Percentiles rank a stretch among this genome's conserved stretches.
Evolutionary conservation across 2,888 invertebrate species (phyloP).

Genomic region (Parasteatoda lunata): DNA sequence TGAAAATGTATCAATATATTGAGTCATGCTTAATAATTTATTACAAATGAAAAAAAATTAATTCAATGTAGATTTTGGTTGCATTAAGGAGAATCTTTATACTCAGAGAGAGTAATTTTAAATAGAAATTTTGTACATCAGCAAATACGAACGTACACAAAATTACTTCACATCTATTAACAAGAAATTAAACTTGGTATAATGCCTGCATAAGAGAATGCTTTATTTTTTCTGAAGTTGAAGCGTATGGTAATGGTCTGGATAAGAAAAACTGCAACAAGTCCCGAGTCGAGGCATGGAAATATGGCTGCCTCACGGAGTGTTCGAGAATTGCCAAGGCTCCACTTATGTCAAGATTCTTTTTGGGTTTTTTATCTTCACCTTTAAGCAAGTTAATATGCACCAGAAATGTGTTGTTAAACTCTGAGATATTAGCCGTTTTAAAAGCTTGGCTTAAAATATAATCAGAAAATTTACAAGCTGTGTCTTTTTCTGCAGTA

Average conservation of each 20-base stretch:
- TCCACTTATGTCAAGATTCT: slow-evolving; percentile 64
- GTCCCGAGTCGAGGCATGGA: slow-evolving; percentile 52
- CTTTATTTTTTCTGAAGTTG: slow-evolving; percentile 65
- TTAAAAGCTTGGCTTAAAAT: slow-evolving; percentile 38
- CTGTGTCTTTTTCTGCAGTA: slow-evolving; percentile 19
- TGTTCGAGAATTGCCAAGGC: slow-evolving; percentile 63
- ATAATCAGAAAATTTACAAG: slow-evolving; percentile 47
- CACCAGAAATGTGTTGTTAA: slow-evolving; percentile 64
- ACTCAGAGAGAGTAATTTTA: too few relatives aligned
- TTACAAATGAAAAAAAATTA: too few relatives aligned
- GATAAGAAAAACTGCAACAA: slow-evolving; percentile 63
- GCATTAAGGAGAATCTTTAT: too few relatives aligned
- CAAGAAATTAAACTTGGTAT: slow-evolving; percentile 51
- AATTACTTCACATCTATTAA: too few relatives aligned
- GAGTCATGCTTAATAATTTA: too few relatives aligned
- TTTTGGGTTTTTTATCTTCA: slow-evolving; percentile 54
- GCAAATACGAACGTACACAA: too few relatives aligned
- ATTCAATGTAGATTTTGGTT: too few relatives aligned
- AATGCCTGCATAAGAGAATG: slow-evolving; percentile 67
- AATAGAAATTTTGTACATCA: too few relatives aligned
- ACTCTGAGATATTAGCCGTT: slow-evolving; percentile 14
- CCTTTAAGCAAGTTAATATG: slow-evolving; percentile 68
- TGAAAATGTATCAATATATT: too few relatives aligned
- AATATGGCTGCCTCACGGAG: slow-evolving; percentile 46
- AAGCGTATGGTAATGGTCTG: slow-evolving; percentile 57